Conservation (phyloP, 1,140 invertebrate genomes). For the Lepidurus packardi region DNA sequence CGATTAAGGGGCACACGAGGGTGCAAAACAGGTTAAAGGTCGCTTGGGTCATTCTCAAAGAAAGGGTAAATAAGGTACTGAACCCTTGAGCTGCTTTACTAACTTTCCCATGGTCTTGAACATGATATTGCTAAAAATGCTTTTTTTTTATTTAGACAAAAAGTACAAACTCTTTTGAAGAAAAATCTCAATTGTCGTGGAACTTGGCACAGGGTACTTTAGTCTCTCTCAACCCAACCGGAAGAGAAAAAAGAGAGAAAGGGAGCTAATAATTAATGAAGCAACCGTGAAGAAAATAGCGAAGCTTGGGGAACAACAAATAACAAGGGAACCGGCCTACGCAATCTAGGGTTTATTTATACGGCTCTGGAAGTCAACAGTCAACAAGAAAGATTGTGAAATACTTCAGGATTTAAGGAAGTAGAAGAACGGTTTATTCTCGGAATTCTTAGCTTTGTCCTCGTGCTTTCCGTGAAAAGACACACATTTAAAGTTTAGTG, state of each 20-base stretch:
- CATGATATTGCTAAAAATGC: too few species aligned
- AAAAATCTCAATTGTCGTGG: neutral
- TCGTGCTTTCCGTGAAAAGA: neutral
- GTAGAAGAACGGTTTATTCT: neutral
- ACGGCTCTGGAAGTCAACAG: conserved; percentile 11
- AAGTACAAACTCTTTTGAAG: too few species aligned
- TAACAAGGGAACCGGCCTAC: neutral
- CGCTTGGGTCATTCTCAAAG: neutral
- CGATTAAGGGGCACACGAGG: neutral
- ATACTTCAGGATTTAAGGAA: neutral
- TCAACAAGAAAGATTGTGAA: conserved; percentile 1
- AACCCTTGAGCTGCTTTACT: neutral
- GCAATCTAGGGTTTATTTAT: conserved; percentile 8
- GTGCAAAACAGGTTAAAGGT: conserved; percentile 21
- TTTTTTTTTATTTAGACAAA: too few species aligned
- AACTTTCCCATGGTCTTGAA: too few species aligned
- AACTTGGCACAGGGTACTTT: neutral
- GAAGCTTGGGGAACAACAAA: neutral
- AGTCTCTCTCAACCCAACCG: neutral
- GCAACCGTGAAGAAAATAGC: neutral
- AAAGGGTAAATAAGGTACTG: neutral
- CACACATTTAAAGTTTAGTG: neutral
- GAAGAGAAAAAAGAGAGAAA: neutral
- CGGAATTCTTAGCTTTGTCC: neutral
- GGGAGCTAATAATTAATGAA: neutral